phyloP scores from a whole-genome alignment of 1,140 invertebrate genomes.

The Drosophila tristis region DNA sequence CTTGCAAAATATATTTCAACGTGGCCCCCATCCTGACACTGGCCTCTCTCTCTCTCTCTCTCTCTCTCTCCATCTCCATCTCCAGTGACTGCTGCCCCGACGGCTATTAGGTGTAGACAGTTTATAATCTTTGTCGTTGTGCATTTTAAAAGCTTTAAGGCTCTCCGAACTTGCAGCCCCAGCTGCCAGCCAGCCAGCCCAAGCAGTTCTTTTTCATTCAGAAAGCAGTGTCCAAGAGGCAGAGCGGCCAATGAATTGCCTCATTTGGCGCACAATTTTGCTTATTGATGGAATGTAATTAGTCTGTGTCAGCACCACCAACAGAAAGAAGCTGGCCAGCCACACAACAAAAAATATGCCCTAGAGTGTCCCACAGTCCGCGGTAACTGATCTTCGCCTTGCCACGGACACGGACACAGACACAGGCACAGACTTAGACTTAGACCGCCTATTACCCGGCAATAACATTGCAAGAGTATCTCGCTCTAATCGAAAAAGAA shows the following conservation, averaged over 20 bases:
- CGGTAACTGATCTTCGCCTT: conserved; percentile 39
- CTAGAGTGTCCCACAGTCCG: conserved; percentile 40
- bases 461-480: not conserved
- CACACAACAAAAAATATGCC: conserved; percentile 33
- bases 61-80: no score
- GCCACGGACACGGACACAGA: no score
- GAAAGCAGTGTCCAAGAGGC: conserved; percentile 9
- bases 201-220: conserved; percentile 21
- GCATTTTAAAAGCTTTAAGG: conserved; percentile 57
- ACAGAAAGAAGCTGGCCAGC: conserved; percentile 10
- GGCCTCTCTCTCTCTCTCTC: conserved; percentile 9
- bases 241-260: conserved; percentile 62
- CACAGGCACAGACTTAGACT: no score
- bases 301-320: conserved; percentile 66
- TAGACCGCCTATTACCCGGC: conserved; percentile 24
- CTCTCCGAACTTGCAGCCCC: not conserved
- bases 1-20: conserved; percentile 59
- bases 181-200: no score
- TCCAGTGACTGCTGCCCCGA: conserved; percentile 12
- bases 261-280: conserved; percentile 76
- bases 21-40: conserved; percentile 44
- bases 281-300: conserved; percentile 77
- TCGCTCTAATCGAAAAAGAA: conserved; percentile 40
- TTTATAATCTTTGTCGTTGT: conserved; percentile 77
- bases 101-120: conserved; percentile 76